Percentiles rank a stretch among this genome's conserved stretches.
These are phyloP conservation scores for Tyrannus savana DNA, from an alignment of 2,113 vertebrate genomes.

Conservation along the genomic window DNA sequence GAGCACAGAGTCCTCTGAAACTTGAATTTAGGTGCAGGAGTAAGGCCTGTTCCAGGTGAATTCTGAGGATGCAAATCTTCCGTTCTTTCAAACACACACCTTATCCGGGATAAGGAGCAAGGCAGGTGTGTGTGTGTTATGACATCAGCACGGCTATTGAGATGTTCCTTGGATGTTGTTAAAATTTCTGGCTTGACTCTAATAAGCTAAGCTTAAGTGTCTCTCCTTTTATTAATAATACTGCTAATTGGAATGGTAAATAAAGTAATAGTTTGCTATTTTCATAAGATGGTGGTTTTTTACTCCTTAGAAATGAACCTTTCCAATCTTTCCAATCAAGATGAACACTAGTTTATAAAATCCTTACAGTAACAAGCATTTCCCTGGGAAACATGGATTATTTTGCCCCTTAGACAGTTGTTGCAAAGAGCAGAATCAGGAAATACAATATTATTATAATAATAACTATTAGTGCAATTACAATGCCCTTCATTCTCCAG, in stretches of 20 bases:
- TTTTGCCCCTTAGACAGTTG: neutral
- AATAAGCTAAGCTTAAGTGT: neutral
- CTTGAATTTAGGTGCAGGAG: neutral
- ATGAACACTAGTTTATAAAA: neutral
- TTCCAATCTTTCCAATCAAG: neutral
- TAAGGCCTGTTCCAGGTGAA: neutral
- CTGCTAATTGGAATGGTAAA: neutral
- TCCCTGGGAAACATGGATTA: neutral
- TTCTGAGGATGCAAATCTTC: neutral
- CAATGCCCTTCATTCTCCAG: neutral
- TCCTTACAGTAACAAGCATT: neutral
- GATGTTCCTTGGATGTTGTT: neutral
- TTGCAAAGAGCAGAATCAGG: neutral
- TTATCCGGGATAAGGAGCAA: neutral
- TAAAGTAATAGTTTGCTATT: neutral
- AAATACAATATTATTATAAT: neutral
- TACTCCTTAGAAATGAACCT: neutral
- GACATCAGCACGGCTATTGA: rapidly evolving
- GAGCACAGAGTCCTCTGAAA: neutral
- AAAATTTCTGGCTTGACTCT: neutral
- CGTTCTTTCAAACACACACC: neutral
- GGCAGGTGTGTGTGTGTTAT: neutral
- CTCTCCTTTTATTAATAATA: neutral
- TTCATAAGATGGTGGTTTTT: neutral
- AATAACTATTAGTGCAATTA: neutral